Percentiles rank a stretch among this genome's conserved stretches.
Evolutionary conservation across 2,797 vertebrate species (phyloP).

Genomic region (Heliangelus exortis): DNA sequence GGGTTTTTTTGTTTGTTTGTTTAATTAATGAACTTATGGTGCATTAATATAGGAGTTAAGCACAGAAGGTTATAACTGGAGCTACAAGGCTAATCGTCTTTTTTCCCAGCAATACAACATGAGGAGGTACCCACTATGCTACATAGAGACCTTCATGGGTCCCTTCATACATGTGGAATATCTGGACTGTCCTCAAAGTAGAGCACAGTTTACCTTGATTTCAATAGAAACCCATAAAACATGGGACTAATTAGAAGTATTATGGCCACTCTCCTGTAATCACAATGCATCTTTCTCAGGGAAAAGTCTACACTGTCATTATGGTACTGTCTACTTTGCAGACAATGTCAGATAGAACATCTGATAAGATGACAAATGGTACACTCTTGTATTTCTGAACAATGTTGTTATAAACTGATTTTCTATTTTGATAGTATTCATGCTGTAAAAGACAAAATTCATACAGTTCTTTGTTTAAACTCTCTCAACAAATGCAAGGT

Average conservation of each 20-base stretch:
- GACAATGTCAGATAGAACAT: neutral
- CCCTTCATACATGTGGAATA: neutral
- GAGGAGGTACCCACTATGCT: neutral
- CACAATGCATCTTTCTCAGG: neutral
- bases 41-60: neutral
- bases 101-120: neutral
- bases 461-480: neutral
- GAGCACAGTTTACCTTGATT: neutral
- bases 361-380: neutral
- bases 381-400: neutral
- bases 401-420: neutral
- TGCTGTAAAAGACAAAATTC: neutral
- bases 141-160: neutral
- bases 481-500: neutral
- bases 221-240: neutral
- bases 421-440: neutral
- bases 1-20: no score
- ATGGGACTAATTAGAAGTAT: neutral
- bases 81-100: neutral
- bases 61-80: neutral
- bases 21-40: neutral
- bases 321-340: neutral
- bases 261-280: neutral
- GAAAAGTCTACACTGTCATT: neutral
- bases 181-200: neutral